Percentiles rank a stretch among this genome's conserved stretches.
Evolutionary conservation across 2,797 vertebrate genomes (phyloP).

Genomic region (Pelodytes ibericus): DNA sequence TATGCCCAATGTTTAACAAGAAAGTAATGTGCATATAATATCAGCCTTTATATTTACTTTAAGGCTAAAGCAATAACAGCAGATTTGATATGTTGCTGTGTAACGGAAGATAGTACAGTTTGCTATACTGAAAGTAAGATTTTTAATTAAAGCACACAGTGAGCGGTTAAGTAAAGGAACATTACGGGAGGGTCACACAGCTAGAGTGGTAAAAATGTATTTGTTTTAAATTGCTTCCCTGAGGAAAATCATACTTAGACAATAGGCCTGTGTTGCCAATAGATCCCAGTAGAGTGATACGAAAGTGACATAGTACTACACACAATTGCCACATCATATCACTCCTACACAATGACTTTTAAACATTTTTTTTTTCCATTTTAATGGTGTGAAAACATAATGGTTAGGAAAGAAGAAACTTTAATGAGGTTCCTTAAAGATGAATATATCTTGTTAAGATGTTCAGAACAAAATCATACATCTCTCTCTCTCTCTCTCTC

Average conservation of each 20-base stretch:
- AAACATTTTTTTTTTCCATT: constrained; percentile 10
- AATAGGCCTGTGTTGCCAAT: constrained; percentile 43
- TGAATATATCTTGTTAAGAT: too few species aligned
- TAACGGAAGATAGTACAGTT: constrained; percentile 16
- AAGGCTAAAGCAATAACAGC: constrained; percentile 1
- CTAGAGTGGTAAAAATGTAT: constrained; percentile 48
- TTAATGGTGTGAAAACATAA: constrained; percentile 10
- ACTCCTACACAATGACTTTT: constrained; percentile 28
- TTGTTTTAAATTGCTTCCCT: constrained; percentile 55
- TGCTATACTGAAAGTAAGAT: constrained; percentile 44
- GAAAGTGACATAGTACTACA: constrained; percentile 32
- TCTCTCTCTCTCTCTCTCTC: too few species aligned
- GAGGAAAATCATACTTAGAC: constrained; percentile 50
- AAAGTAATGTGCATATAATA: not conserved
- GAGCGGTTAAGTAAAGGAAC: constrained; percentile 52
- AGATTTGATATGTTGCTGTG: constrained; percentile 33
- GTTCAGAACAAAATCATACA: too few species aligned
- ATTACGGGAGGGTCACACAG: constrained; percentile 52
- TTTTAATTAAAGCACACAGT: constrained; percentile 56
- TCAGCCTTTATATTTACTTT: constrained; percentile 13
- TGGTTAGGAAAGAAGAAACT: too few species aligned
- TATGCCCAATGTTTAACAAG: constrained; percentile 8
- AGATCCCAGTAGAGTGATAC: constrained; percentile 48
- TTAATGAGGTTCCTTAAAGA: too few species aligned
- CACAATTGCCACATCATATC: constrained; percentile 32